phyloP scores from a whole-genome alignment of 1,140 invertebrate species.

The Lineus longissimus region DNA sequence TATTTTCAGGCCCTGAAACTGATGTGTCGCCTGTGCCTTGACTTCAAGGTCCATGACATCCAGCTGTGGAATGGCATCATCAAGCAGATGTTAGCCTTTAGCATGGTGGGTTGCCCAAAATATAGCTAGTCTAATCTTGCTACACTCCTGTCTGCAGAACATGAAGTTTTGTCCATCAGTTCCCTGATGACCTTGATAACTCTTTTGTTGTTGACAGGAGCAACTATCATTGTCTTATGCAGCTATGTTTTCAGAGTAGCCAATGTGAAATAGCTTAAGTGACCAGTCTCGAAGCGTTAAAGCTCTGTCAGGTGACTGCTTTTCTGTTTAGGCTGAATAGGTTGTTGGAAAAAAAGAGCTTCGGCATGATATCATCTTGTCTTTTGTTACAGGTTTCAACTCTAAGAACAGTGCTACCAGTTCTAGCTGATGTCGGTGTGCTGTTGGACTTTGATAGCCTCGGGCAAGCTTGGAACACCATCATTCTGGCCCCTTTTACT shows the following conservation, averaged over 20 bases:
- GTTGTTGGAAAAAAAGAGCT: no score
- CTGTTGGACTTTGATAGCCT: not conserved
- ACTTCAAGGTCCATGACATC: conserved; percentile 30
- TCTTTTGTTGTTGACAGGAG: not conserved
- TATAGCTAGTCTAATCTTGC: not conserved
- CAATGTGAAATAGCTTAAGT: not conserved
- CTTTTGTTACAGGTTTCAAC: no score
- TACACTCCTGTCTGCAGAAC: no score
- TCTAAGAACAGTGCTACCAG: no score
- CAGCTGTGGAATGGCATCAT: conserved; percentile 33
- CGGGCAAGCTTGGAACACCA: not conserved
- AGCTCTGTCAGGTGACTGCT: no score
- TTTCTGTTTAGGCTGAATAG: no score
- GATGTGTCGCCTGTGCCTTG: conserved; percentile 32
- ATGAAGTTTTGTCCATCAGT: no score
- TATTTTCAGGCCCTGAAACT: conserved; percentile 28
- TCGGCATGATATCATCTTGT: no score
- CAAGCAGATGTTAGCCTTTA: conserved; percentile 29
- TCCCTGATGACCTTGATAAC: no score
- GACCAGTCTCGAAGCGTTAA: not conserved
- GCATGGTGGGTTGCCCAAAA: conserved; percentile 25
- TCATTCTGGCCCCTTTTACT: not conserved
- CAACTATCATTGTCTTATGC: not conserved
- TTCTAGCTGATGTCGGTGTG: not conserved
- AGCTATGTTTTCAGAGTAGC: not conserved